A percentile compares a stretch with the other conserved stretches of the same genome.
phyloP scores from a whole-genome alignment of 2,113 vertebrate species.

The Atractosteus spatula region DNA sequence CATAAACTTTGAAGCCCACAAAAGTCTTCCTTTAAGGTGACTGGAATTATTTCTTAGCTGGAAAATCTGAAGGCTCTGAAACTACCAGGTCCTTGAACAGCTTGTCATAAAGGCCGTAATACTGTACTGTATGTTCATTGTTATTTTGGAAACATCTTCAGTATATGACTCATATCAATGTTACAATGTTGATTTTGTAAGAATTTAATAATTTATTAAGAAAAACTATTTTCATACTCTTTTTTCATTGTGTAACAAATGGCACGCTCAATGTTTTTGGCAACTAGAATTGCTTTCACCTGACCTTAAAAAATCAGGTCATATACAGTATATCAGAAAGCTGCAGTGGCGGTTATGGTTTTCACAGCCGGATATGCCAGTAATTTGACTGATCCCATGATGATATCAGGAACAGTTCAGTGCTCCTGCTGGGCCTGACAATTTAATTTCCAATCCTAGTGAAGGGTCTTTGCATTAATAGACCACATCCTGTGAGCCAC shows the following conservation, averaged over 20 bases:
- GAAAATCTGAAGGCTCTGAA: too few species aligned
- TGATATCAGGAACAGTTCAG: constrained; percentile 29
- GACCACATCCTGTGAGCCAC: constrained; percentile 7
- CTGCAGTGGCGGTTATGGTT: not conserved
- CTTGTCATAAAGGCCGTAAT: too few species aligned
- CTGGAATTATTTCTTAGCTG: not conserved
- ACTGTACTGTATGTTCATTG: too few species aligned
- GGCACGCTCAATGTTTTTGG: constrained; percentile 20
- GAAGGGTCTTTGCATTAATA: not conserved
- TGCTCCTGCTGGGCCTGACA: not conserved
- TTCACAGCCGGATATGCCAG: constrained; percentile 27
- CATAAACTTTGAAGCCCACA: too few species aligned
- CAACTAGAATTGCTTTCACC: constrained; percentile 13
- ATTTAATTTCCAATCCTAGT: constrained; percentile 3
- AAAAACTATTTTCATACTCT: too few species aligned
- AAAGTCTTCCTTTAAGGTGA: not conserved
- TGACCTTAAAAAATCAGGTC: constrained; percentile 27
- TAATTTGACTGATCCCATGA: constrained; percentile 20
- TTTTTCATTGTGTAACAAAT: not conserved
- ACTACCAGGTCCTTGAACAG: too few species aligned
- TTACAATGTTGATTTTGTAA: too few species aligned
- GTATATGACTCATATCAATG: too few species aligned
- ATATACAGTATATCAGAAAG: not conserved
- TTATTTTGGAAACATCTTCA: too few species aligned
- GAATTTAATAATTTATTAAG: too few species aligned